These are phyloP conservation scores for Gnathonemus longibarbis DNA, from an alignment of 2,113 vertebrate genomes.

Conservation along the genomic window DNA sequence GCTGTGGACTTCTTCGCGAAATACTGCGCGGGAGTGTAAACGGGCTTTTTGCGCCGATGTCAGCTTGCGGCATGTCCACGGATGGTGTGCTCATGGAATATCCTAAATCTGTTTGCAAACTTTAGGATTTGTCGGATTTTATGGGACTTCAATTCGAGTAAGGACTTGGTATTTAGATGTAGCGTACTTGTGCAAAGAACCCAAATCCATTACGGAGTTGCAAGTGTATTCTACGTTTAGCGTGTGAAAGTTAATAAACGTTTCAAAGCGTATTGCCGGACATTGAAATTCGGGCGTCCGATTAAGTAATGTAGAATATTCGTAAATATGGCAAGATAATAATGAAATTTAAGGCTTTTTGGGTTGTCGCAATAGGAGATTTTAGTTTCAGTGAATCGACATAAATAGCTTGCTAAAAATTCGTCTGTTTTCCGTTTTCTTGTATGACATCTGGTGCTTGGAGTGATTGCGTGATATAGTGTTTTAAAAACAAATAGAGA, in stretches of 20 bases:
- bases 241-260: background rate
- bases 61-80: conserved; percentile 67
- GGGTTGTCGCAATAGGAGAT: background rate
- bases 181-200: background rate
- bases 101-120: conserved; percentile 58
- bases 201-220: background rate
- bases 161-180: conserved; percentile 45
- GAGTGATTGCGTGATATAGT: background rate
- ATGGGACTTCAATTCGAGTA: conserved; percentile 28
- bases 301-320: background rate
- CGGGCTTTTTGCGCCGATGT: conserved; percentile 49
- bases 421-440: background rate
- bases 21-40: conserved; percentile 55
- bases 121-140: conserved; percentile 61
- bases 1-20: conserved; percentile 61
- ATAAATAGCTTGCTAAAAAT: background rate
- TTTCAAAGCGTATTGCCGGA: background rate
- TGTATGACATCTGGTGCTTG: background rate
- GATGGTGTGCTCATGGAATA: conserved; percentile 76
- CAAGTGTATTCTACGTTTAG: conserved; percentile 9
- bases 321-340: background rate
- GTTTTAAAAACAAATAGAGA: background rate
- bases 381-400: background rate
- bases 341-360: background rate
- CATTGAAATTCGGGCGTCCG: background rate